Evolutionary conservation across 2,888 invertebrate genomes (phyloP).

Genomic region (Frankliniella fusca): DNA sequence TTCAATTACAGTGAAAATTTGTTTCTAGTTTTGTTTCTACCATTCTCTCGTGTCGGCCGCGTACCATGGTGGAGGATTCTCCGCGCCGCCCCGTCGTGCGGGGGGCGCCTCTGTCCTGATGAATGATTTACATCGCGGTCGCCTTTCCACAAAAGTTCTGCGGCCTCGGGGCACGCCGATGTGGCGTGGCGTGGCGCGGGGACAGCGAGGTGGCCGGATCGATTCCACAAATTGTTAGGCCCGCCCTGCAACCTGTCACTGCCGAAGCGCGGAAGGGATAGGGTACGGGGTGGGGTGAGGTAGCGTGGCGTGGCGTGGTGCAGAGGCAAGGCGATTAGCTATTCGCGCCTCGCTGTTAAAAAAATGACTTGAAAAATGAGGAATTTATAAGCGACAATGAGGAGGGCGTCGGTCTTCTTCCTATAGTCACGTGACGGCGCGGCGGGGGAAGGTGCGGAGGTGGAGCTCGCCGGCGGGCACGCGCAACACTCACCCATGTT

Average conservation of each 20-base stretch:
- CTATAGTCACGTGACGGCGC: not conserved
- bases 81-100: too few relatives aligned
- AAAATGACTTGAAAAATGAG: not conserved
- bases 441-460: not conserved
- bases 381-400: too few relatives aligned
- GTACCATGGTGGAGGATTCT: too few relatives aligned
- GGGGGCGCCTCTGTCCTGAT: too few relatives aligned
- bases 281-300: not conserved
- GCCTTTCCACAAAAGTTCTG: not conserved
- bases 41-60: too few relatives aligned
- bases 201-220: too few relatives aligned
- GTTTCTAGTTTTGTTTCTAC: too few relatives aligned
- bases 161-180: not conserved
- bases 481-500: too few relatives aligned
- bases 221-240: too few relatives aligned
- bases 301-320: not conserved
- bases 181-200: not conserved
- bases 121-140: too few relatives aligned
- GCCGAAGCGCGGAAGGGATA: not conserved
- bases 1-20: too few relatives aligned
- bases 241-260: not conserved
- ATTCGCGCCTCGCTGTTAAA: not conserved
- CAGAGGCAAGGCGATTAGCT: not conserved
- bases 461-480: not conserved
- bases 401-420: not conserved